phyloP scores from a whole-genome alignment of 1,140 invertebrate genomes.

The Ctenoplectra terminalis region DNA sequence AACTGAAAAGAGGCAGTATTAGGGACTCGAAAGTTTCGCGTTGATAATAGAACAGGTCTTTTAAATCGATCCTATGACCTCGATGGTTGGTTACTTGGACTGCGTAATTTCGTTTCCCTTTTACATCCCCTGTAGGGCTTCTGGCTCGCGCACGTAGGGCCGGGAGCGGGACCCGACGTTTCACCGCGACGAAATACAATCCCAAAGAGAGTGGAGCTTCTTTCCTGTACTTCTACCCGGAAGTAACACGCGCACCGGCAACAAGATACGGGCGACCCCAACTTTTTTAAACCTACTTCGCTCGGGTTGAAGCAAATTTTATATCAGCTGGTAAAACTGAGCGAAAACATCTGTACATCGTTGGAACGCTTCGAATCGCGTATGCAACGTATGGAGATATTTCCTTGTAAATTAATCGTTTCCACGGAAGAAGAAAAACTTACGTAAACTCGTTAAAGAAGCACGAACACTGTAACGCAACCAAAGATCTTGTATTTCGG shows the following conservation, averaged over 20 bases:
- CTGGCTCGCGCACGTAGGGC: constrained; percentile 27
- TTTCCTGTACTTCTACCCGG: constrained; percentile 33
- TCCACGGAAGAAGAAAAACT: too few relatives aligned
- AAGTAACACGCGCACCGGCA: constrained; percentile 30
- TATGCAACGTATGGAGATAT: too few relatives aligned
- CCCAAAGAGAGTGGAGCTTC: constrained; percentile 31
- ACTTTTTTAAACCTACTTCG: neutral
- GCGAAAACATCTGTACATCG: too few relatives aligned
- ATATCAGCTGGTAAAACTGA: too few relatives aligned
- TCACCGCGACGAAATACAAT: constrained; percentile 52
- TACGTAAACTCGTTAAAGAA: too few relatives aligned
- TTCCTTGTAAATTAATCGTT: too few relatives aligned
- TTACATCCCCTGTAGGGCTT: constrained; percentile 31
- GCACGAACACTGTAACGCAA: too few relatives aligned
- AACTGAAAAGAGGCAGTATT: neutral
- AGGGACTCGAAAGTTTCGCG: neutral
- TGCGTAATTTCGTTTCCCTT: constrained; percentile 39
- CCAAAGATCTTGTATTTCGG: neutral
- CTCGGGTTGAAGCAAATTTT: neutral
- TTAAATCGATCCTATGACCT: constrained; percentile 51
- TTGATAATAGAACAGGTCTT: constrained; percentile 27
- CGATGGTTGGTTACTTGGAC: constrained; percentile 25
- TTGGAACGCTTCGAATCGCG: too few relatives aligned
- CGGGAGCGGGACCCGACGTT: neutral
- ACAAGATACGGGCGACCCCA: neutral